Conservation (phyloP, 2,888 invertebrate genomes). For the Rotaria sp. region DNA sequence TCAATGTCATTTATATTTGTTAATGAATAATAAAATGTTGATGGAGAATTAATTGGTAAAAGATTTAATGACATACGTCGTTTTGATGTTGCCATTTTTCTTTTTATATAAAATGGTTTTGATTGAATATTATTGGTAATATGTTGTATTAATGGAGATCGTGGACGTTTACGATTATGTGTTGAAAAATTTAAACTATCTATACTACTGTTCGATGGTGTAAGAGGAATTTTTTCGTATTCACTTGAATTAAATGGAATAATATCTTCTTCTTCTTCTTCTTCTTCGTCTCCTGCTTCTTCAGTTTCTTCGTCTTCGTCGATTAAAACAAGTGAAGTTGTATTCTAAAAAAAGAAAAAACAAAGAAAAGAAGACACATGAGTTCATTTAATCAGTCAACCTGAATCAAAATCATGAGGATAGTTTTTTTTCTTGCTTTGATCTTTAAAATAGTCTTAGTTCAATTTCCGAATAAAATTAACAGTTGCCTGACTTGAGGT, state of each 20-base stretch:
- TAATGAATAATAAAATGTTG: constrained; percentile 29
- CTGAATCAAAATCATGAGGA: neutral
- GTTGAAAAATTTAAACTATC: neutral
- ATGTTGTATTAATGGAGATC: neutral
- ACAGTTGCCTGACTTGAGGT: constrained; percentile 8
- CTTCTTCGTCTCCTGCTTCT: neutral
- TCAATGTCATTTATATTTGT: neutral
- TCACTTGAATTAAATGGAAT: constrained; percentile 3
- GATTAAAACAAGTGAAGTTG: neutral
- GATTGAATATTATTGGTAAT: neutral
- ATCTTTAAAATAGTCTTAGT: neutral
- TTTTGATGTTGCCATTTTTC: neutral
- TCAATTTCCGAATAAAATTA: neutral
- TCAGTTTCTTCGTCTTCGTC: neutral
- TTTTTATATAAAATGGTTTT: neutral
- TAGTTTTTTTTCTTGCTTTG: neutral
- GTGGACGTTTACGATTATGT: neutral
- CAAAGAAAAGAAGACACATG: neutral
- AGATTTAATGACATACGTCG: neutral
- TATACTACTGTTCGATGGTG: neutral
- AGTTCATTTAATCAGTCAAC: neutral
- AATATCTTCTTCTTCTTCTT: neutral
- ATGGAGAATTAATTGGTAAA: neutral
- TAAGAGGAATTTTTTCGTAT: constrained; percentile 24
- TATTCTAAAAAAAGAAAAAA: neutral